Percentiles rank a stretch among this genome's conserved stretches.
Evolutionary conservation across 2,888 invertebrate species (phyloP).

Genomic region (Bombyx huttoni): DNA sequence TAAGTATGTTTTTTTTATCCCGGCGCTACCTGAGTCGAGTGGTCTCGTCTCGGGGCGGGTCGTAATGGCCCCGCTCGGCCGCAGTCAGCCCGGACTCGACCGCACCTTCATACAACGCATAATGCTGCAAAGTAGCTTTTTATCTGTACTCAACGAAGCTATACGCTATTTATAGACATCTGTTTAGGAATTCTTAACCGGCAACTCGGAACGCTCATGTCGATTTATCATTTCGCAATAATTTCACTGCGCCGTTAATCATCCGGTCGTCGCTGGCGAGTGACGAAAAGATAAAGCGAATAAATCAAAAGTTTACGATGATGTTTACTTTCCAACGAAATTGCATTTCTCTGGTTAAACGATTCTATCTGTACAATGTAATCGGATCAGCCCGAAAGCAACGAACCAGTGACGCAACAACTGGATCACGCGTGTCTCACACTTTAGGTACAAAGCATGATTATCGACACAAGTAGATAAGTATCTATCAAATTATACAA

Average conservation of each 20-base stretch:
- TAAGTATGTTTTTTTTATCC: constrained; percentile 64
- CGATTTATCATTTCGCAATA: constrained; percentile 18
- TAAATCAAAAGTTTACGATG: constrained; percentile 40
- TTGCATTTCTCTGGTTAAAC: constrained; percentile 9
- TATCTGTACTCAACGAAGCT: constrained; percentile 8
- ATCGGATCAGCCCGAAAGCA: neutral
- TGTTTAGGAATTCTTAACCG: constrained; percentile 12
- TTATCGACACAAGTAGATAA: constrained; percentile 3
- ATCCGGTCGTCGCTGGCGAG: constrained; percentile 20
- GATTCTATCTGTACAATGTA: neutral
- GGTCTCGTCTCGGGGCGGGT: constrained; percentile 28
- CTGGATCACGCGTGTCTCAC: constrained; percentile 3
- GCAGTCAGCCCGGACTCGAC: constrained; percentile 4
- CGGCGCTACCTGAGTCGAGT: constrained; percentile 54
- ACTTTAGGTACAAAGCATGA: constrained; percentile 2
- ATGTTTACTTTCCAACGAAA: constrained; percentile 17
- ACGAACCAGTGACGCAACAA: constrained; percentile 3
- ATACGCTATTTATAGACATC: constrained; percentile 13
- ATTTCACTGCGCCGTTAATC: constrained; percentile 20
- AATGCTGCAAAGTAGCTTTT: constrained; percentile 20
- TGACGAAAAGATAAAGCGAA: constrained; percentile 31
- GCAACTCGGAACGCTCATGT: constrained; percentile 8
- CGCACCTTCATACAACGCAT: constrained; percentile 27
- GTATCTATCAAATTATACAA: neutral
- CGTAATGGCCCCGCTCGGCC: constrained; percentile 33